Conservation (phyloP, 1,140 invertebrate species). For the Listronotus bonariensis region DNA sequence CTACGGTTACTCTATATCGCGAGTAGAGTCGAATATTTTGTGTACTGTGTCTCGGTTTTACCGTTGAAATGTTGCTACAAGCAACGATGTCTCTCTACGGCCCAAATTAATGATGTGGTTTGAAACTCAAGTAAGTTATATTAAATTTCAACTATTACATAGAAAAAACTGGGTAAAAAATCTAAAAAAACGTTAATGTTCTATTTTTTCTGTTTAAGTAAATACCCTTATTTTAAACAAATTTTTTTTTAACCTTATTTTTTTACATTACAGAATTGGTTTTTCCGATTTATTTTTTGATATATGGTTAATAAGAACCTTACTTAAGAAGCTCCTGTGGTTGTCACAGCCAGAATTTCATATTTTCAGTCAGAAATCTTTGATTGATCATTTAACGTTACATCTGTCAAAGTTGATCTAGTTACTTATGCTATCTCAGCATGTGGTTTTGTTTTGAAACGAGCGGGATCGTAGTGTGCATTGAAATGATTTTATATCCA, state of each 20-base stretch:
- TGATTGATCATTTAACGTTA: constrained; percentile 48
- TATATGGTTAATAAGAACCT: background rate
- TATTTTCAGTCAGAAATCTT: constrained; percentile 49
- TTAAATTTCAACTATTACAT: too few relatives aligned
- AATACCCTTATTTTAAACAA: too few relatives aligned
- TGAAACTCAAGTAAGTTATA: constrained; percentile 54
- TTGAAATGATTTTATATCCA: constrained; percentile 55
- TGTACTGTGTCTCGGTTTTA: constrained; percentile 47
- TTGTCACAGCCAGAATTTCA: constrained; percentile 8
- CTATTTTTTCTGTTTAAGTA: too few relatives aligned
- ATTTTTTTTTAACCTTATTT: background rate
- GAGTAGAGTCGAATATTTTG: background rate
- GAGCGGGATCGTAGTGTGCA: constrained; percentile 54
- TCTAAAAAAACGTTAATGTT: too few relatives aligned
- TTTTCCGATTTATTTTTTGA: constrained; percentile 2
- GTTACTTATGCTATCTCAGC: constrained; percentile 55
- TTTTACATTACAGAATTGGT: background rate
- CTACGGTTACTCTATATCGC: constrained; percentile 36
- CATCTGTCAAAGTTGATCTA: constrained; percentile 56
- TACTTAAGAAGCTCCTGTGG: background rate
- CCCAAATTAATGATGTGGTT: constrained; percentile 56
- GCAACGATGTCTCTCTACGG: constrained; percentile 52
- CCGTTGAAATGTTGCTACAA: constrained; percentile 52
- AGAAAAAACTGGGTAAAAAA: too few relatives aligned
- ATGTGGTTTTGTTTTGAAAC: constrained; percentile 58